A percentile compares a stretch with the other conserved stretches of the same genome.
These are phyloP conservation scores for Nyctibius grandis DNA, from an alignment of 2,797 vertebrate species.

Conservation along the genomic window DNA sequence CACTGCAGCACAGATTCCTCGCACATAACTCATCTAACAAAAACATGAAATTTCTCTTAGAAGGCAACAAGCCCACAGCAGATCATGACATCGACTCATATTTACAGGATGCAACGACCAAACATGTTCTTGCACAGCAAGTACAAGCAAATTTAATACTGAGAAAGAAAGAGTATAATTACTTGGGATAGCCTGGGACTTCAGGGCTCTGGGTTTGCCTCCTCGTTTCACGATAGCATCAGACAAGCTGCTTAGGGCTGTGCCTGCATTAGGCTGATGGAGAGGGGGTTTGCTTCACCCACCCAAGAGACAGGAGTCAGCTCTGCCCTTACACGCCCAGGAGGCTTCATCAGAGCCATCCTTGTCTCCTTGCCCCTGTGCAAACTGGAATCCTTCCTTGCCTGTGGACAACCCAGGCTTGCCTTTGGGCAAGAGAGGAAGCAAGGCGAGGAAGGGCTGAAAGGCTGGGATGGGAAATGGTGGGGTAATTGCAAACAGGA, in stretches of 20 bases:
- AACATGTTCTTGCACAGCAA: background rate
- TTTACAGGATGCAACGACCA: background rate
- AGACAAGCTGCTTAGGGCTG: background rate
- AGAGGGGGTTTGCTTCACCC: background rate
- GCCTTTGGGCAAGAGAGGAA: background rate
- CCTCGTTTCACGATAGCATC: background rate
- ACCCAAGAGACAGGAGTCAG: background rate
- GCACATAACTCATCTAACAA: background rate
- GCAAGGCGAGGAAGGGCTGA: background rate
- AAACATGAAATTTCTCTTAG: background rate
- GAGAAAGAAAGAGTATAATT: background rate
- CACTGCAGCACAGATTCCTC: slow-evolving; percentile 7
- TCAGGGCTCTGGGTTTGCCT: background rate
- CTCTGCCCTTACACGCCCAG: background rate
- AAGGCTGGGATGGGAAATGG: background rate
- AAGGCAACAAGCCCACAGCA: background rate
- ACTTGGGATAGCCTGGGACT: background rate
- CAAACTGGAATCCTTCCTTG: background rate
- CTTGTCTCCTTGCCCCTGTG: background rate
- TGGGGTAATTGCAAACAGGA: background rate
- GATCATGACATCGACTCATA: background rate
- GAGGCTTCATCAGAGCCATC: background rate
- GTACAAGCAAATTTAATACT: background rate
- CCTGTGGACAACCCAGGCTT: background rate
- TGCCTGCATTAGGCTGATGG: background rate